Evolutionary conservation across 2,113 vertebrate genomes (phyloP).

Genomic region (Vidua macroura): DNA sequence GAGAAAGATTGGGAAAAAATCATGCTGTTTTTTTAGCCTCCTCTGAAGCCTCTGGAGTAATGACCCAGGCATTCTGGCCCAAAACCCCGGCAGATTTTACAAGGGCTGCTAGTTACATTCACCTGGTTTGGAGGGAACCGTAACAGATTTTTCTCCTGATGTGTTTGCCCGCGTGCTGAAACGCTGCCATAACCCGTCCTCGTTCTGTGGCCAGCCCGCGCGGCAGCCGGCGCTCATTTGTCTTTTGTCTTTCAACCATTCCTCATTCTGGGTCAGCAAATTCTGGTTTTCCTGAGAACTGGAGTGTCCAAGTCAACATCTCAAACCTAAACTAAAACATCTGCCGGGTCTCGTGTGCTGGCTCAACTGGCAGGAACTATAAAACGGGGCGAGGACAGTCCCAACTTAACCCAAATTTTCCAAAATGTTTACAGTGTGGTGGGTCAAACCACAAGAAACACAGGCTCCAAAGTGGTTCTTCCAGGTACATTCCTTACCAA

Average conservation of each 20-base stretch:
- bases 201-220: background rate
- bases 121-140: conserved; percentile 25
- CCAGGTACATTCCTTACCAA: background rate
- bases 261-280: conserved; percentile 36
- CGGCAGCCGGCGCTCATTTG: conserved; percentile 9
- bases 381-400: background rate
- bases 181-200: conserved; percentile 25
- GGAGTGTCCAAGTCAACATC: conserved; percentile 27
- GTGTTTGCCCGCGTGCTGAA: conserved; percentile 20
- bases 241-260: conserved; percentile 44
- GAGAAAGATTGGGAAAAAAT: background rate
- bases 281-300: conserved; percentile 18
- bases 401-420: background rate
- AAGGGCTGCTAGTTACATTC: conserved; percentile 39
- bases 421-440: background rate
- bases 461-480: background rate
- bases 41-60: background rate
- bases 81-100: background rate
- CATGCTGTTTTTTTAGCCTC: background rate
- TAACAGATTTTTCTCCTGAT: conserved; percentile 29
- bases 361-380: background rate
- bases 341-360: background rate
- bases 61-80: background rate
- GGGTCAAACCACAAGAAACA: background rate
- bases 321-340: conserved; percentile 41